Evolutionary conservation across 2,797 vertebrate species (phyloP).

Genomic region (Melanitta fusca): DNA sequence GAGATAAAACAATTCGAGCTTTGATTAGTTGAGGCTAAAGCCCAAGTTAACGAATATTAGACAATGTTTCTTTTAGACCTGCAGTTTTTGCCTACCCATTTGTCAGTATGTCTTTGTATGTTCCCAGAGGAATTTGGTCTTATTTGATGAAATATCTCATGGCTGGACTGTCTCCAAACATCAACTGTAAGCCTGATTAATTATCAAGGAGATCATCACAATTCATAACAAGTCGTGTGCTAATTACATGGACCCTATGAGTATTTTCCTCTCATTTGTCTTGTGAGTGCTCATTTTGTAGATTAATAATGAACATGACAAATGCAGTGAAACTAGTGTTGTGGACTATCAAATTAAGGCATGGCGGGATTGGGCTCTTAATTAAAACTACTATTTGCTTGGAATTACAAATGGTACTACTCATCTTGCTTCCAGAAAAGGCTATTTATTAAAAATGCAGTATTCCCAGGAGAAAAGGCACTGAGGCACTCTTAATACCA

Average conservation of each 20-base stretch:
- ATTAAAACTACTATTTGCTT: conserved; percentile 49
- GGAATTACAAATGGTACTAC: conserved; percentile 32
- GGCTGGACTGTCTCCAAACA: conserved; percentile 6
- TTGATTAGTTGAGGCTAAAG: not conserved
- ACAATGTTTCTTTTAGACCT: not conserved
- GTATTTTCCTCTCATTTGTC: conserved; percentile 54
- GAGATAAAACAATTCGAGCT: not conserved
- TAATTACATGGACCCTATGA: conserved; percentile 46
- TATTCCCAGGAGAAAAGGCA: conserved; percentile 27
- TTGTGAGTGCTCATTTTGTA: conserved; percentile 36
- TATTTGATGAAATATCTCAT: conserved; percentile 13
- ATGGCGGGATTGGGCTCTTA: conserved; percentile 32
- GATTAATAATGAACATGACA: conserved; percentile 54
- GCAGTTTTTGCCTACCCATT: not conserved
- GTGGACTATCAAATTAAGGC: conserved; percentile 41
- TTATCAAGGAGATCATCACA: conserved; percentile 49
- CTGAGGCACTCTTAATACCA: not conserved
- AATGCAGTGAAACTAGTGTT: conserved; percentile 20
- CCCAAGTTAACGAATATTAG: not conserved
- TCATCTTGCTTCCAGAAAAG: not conserved
- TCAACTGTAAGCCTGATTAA: conserved; percentile 29
- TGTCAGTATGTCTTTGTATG: not conserved
- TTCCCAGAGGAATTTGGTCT: not conserved
- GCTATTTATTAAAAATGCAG: conserved; percentile 42
- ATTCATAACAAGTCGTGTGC: conserved; percentile 35